Base-by-base conservation (phyloP, 2,113 vertebrate genomes). In the Prietella phreatophila region DNA sequence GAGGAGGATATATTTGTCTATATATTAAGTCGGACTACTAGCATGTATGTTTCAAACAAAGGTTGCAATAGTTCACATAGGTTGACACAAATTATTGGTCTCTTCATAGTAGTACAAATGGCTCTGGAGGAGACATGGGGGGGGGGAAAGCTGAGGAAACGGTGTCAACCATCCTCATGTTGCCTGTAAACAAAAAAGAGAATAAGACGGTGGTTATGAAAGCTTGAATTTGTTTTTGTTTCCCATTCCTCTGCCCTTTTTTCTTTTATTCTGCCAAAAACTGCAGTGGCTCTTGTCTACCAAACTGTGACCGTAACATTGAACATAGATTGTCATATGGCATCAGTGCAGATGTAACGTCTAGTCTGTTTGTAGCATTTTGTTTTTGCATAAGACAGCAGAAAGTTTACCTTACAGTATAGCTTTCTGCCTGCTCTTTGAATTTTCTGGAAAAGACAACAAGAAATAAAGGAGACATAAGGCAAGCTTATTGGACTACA, bases 401-500 rank as follows among this genome's bases (percentile, higher is more conserved):
- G 36, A 50, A 87, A 61, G 67, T 82, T 42, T 82, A 61, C 17
- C 78, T 22, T 58, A 56, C 63, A 6, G 36, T 61, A 53, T 71
- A 58, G 25, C 39, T 82, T 82, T 82, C 22, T 58, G 33, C 25
- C 22, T 69, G 61, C 47, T 39, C 19, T 25, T 83, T 61, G 47
- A 36, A 36, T 36, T 36, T 36, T 36, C 36, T 36, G 36, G 5
- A 56, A 58, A 55, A 71, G 71, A 81, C 39, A 61, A 15, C 39
- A 82, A 42, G 47, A 88, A 86, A 88, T 71, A 82, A 63, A 78
- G 63, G 19, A 82, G 22, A 55, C 42, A 83, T 53, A 63, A 50
- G 15, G 33, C 39, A 63, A 67, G 25, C 25, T 83, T 83, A 63
- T 55, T 47, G 61, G 5, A 39, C 53, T 84, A 30, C 71, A 81